phyloP scores from a whole-genome alignment of 2,113 vertebrate species.

The Podilymbus podiceps region DNA sequence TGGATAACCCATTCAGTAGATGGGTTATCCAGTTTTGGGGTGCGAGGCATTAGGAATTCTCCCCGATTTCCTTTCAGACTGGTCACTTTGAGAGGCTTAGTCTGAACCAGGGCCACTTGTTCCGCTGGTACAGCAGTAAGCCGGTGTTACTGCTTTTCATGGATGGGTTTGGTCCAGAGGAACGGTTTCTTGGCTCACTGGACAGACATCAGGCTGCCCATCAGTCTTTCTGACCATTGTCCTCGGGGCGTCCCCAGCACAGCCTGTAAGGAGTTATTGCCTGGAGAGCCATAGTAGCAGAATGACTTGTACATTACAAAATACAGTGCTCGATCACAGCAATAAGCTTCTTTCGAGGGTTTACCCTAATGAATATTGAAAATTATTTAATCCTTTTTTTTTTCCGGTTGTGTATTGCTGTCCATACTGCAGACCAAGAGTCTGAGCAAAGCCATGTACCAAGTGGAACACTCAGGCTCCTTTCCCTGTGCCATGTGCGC shows the following conservation, averaged over 20 bases:
- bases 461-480: not conserved
- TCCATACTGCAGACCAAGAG: not conserved
- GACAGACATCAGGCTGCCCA: not conserved
- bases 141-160: too few relatives aligned
- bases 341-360: not conserved
- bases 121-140: not conserved
- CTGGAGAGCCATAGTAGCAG: not conserved
- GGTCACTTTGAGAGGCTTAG: not conserved
- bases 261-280: not conserved
- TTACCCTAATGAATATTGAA: not conserved
- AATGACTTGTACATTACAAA: not conserved
- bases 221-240: not conserved
- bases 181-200: not conserved
- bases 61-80: not conserved
- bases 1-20: too few relatives aligned
- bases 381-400: not conserved
- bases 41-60: not conserved
- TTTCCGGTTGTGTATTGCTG: not conserved
- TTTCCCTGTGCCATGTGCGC: not conserved
- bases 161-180: not conserved
- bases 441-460: not conserved
- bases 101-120: not conserved
- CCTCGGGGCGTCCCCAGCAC: not conserved
- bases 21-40: accelerated
- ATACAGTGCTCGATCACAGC: not conserved